Conservation (phyloP, 1,140 invertebrate species). For the Leptopilina boulardi region DNA sequence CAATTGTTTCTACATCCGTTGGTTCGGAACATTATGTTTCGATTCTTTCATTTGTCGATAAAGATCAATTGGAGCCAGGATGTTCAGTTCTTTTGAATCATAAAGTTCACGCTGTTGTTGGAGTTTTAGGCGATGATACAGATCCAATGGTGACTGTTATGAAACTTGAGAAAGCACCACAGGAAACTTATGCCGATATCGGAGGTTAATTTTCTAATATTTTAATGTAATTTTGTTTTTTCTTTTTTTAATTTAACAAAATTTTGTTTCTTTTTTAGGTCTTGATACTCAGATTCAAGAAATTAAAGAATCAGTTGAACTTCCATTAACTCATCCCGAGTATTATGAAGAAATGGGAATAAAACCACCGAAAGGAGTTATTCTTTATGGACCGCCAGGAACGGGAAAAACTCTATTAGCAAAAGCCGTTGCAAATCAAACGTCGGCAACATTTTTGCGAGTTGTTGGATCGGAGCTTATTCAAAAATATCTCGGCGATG, state of each 20-base stretch:
- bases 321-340: constrained; percentile 99
- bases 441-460: constrained; percentile 98
- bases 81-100: constrained; percentile 99
- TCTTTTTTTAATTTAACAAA: neutral
- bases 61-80: constrained; percentile 99
- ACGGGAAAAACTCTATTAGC: constrained; percentile 99
- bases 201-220: constrained; percentile 79
- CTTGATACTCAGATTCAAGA: constrained; percentile 99
- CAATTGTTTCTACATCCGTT: constrained; percentile 99
- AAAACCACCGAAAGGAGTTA: constrained; percentile 99
- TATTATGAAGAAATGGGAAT: constrained; percentile 99
- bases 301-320: constrained; percentile 99
- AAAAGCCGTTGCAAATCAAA: constrained; percentile 99
- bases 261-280: constrained; percentile 72
- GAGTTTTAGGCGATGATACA: constrained; percentile 98
- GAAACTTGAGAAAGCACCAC: constrained; percentile 99
- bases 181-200: constrained; percentile 99
- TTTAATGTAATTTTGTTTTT: constrained; percentile 33
- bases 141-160: constrained; percentile 99
- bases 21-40: constrained; percentile 99
- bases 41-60: constrained; percentile 99
- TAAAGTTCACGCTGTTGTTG: constrained; percentile 99
- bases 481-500: constrained; percentile 99
- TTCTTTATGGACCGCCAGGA: constrained; percentile 98
- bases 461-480: constrained; percentile 99